Evolutionary conservation across 2,888 invertebrate species (phyloP).

Genomic region (Drosophila vallismaia): DNA sequence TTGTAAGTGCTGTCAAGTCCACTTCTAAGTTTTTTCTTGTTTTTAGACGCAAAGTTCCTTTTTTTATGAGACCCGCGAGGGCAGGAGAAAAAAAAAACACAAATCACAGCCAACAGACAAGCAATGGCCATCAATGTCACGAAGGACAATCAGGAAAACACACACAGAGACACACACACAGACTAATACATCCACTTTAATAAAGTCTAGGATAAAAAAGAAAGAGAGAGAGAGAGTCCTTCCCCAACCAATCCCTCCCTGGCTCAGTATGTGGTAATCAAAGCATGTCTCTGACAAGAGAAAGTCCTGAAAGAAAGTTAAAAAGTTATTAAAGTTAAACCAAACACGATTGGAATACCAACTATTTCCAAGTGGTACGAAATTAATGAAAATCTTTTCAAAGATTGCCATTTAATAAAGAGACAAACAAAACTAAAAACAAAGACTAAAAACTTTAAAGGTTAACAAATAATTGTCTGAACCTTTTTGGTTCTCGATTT

Average conservation of each 20-base stretch:
- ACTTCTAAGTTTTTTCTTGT: conserved; percentile 19
- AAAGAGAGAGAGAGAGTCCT: too few species aligned
- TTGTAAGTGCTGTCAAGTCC: conserved; percentile 45
- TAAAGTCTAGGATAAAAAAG: background rate
- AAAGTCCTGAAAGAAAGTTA: conserved; percentile 61
- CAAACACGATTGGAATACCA: conserved; percentile 73
- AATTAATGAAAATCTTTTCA: conserved; percentile 43
- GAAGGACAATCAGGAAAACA: conserved; percentile 63
- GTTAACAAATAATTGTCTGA: too few species aligned
- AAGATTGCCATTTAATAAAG: conserved; percentile 10
- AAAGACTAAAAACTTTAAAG: too few species aligned
- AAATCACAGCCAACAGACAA: conserved; percentile 59
- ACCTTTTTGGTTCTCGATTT: conserved; percentile 44
- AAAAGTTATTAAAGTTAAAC: conserved; percentile 78
- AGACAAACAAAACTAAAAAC: background rate
- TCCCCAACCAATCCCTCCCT: too few species aligned
- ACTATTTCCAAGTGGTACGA: conserved; percentile 35
- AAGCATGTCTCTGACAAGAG: conserved; percentile 70
- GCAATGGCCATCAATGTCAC: conserved; percentile 65
- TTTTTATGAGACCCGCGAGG: conserved; percentile 24
- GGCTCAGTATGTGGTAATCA: conserved; percentile 70
- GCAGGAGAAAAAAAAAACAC: conserved; percentile 37
- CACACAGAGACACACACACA: conserved; percentile 10
- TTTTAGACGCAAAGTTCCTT: conserved; percentile 6
- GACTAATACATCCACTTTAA: too few species aligned